A percentile compares a stretch with the other conserved stretches of the same genome.
phyloP scores from a whole-genome alignment of 2,888 invertebrate genomes.

The Eupeodes latifasciatus region DNA sequence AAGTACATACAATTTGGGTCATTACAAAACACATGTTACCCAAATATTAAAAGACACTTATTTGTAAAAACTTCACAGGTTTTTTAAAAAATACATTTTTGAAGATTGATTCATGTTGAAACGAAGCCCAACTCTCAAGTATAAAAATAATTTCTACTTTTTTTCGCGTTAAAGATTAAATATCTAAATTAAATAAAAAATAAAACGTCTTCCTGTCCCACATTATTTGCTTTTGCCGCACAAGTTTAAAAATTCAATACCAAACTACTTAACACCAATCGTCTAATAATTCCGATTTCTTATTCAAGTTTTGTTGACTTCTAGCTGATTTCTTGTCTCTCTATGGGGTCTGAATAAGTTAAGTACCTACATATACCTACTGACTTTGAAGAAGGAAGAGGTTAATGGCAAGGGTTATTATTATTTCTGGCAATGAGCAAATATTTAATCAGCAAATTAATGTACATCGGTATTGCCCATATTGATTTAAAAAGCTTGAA shows the following conservation, averaged over 20 bases:
- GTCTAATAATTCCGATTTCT: conserved; percentile 38
- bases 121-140: too few species aligned
- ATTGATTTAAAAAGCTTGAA: conserved; percentile 4
- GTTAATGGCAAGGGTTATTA: conserved; percentile 23
- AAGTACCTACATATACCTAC: too few species aligned
- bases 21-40: too few species aligned
- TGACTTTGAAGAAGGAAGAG: background rate
- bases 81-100: too few species aligned
- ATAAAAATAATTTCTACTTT: too few species aligned
- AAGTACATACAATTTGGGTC: too few species aligned
- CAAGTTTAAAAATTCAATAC: conserved; percentile 17
- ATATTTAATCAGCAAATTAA: conserved; percentile 7
- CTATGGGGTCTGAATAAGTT: too few species aligned
- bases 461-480: conserved; percentile 7
- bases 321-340: background rate
- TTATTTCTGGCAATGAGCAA: conserved; percentile 23
- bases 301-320: conserved; percentile 19
- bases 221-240: conserved; percentile 6
- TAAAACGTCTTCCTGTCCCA: background rate
- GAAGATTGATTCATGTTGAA: too few species aligned
- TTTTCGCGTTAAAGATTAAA: background rate
- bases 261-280: conserved; percentile 48
- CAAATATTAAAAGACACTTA: too few species aligned
- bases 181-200: conserved; percentile 12
- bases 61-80: too few species aligned